Conservation (phyloP, 2,113 vertebrate genomes). For the Varanus salvator region DNA sequence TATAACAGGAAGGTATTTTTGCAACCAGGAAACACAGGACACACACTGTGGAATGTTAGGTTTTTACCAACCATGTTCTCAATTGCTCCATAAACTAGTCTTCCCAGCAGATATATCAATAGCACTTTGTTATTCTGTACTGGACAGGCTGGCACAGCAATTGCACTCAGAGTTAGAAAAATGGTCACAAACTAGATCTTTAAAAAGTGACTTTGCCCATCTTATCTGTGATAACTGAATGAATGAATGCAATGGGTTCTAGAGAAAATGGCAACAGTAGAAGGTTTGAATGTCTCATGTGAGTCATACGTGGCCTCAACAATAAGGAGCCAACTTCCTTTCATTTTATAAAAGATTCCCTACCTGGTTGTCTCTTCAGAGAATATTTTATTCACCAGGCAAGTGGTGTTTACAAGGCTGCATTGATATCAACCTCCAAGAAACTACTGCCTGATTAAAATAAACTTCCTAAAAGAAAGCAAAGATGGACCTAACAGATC, state of each 20-base stretch:
- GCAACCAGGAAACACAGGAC: not conserved
- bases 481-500: not conserved
- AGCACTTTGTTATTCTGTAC: not conserved
- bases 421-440: not conserved
- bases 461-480: not conserved
- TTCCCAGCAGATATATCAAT: not conserved
- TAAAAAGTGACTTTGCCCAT: not conserved
- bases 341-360: not conserved
- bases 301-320: not conserved
- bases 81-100: not conserved
- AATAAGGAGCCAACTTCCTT: not conserved
- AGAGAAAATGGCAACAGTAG: not conserved
- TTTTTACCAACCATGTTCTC: not conserved
- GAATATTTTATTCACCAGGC: not conserved
- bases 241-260: not conserved
- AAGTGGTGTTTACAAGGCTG: not conserved
- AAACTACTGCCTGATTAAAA: not conserved
- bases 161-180: not conserved
- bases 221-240: not conserved
- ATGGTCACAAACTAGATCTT: not conserved
- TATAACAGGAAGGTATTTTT: not conserved
- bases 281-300: not conserved
- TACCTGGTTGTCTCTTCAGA: not conserved
- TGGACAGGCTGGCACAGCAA: not conserved
- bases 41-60: not conserved